Percentiles rank a stretch among this genome's conserved stretches.
Conservation (phyloP, 2,797 vertebrate genomes). For the Pseudocheirus occidentalis region DNA sequence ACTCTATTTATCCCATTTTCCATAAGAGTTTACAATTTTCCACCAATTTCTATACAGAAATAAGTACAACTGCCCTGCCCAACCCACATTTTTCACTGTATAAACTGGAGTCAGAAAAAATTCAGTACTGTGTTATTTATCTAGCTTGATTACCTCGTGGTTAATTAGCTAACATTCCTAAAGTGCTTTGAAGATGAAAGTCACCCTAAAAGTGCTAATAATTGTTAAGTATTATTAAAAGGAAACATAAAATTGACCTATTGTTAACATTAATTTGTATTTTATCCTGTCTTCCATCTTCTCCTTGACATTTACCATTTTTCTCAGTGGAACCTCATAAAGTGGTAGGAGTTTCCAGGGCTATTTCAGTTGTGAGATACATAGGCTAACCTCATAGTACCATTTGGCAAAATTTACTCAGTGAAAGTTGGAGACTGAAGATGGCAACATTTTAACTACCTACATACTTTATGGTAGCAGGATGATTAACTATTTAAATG, state of each 20-base stretch:
- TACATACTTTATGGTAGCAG: slow-evolving; percentile 52
- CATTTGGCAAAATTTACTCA: slow-evolving; percentile 52
- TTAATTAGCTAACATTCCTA: slow-evolving; percentile 76
- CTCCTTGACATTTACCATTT: slow-evolving; percentile 66
- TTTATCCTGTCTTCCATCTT: slow-evolving; percentile 64
- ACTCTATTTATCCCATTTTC: not conserved
- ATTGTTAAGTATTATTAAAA: slow-evolving; percentile 74
- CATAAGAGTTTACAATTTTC: slow-evolving; percentile 5
- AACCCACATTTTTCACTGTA: slow-evolving; percentile 61
- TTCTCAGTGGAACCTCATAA: slow-evolving; percentile 54
- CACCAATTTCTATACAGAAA: slow-evolving; percentile 52
- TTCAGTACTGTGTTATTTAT: slow-evolving; percentile 58
- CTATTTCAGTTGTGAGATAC: slow-evolving; percentile 59
- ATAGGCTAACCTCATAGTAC: slow-evolving; percentile 52
- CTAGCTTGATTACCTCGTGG: slow-evolving; percentile 67
- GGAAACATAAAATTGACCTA: slow-evolving; percentile 75
- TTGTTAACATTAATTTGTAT: slow-evolving; percentile 72
- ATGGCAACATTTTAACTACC: slow-evolving; percentile 56
- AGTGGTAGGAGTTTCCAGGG: not conserved
- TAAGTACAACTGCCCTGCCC: slow-evolving; percentile 44
- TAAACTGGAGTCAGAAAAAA: slow-evolving; percentile 59
- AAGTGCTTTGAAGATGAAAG: slow-evolving; percentile 79
- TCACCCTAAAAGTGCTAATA: slow-evolving; percentile 73
- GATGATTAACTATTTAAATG: slow-evolving; percentile 34
- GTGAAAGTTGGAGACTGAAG: slow-evolving; percentile 61